A percentile compares a stretch with the other conserved stretches of the same genome.
These are phyloP conservation scores for Phortica variegata DNA, from an alignment of 1,140 invertebrate species.

Conservation along the genomic window DNA sequence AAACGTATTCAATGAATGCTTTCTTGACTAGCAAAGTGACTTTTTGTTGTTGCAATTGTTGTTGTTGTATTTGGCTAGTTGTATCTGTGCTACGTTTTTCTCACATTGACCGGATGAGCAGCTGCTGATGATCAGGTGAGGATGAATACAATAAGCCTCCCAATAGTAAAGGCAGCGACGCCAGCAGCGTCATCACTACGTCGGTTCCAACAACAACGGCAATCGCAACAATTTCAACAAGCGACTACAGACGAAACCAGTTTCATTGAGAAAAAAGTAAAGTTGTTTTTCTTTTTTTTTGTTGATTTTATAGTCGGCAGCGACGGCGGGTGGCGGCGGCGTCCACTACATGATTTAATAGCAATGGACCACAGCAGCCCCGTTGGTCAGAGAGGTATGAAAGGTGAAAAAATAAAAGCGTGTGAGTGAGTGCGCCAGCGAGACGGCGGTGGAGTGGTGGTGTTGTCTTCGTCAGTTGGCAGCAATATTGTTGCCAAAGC, in stretches of 20 bases:
- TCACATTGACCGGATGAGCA: constrained; percentile 54
- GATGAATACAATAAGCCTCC: constrained; percentile 52
- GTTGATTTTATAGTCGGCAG: neutral
- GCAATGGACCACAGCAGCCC: neutral
- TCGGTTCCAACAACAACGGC: constrained; percentile 5
- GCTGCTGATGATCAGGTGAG: constrained; percentile 54
- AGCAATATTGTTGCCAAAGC: too few species aligned
- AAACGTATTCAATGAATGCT: constrained; percentile 33
- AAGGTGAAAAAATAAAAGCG: constrained; percentile 25
- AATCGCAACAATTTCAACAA: constrained; percentile 20
- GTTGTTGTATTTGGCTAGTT: constrained; percentile 25
- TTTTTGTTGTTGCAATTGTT: neutral
- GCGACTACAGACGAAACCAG: constrained; percentile 46
- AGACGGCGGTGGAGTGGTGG: constrained; percentile 6
- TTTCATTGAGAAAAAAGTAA: constrained; percentile 48
- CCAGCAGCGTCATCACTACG: constrained; percentile 6
- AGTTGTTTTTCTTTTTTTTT: too few species aligned
- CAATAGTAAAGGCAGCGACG: constrained; percentile 22
- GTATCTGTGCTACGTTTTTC: constrained; percentile 37
- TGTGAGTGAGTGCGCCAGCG: constrained; percentile 2
- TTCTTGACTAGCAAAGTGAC: constrained; percentile 12
- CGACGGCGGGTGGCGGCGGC: constrained; percentile 3
- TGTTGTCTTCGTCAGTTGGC: too few species aligned
- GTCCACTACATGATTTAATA: constrained; percentile 53
- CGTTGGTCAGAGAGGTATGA: constrained; percentile 16